phyloP scores from a whole-genome alignment of 2,113 vertebrate species.

The Dasyurus viverrinus region DNA sequence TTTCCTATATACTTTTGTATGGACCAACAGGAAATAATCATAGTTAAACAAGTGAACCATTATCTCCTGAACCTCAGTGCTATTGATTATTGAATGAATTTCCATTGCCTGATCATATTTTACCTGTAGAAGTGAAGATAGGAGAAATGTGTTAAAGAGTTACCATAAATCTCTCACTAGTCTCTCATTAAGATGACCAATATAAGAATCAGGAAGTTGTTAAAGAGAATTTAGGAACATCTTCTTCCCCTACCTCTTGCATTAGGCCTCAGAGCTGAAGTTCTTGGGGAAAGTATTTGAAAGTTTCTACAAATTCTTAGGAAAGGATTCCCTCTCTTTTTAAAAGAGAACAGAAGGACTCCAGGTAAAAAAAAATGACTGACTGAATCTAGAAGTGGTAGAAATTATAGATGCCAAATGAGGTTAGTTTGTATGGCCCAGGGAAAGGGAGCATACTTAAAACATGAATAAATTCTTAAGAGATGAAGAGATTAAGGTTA shows the following conservation, averaged over 20 bases:
- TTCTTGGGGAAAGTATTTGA: neutral
- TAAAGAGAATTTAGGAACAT: neutral
- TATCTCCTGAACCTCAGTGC: neutral
- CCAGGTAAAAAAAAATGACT: neutral
- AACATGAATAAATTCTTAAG: neutral
- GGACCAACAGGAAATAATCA: neutral
- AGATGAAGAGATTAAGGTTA: too few relatives aligned
- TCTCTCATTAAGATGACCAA: neutral
- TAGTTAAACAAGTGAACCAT: neutral
- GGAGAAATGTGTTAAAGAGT: neutral
- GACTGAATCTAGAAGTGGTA: neutral
- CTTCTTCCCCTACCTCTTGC: neutral
- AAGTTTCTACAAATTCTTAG: neutral
- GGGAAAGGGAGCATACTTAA: neutral
- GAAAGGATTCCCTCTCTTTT: neutral
- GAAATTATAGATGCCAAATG: neutral
- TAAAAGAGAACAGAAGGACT: neutral
- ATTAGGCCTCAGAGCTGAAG: neutral
- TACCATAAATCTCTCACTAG: neutral
- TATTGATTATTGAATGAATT: neutral
- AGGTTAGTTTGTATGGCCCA: neutral
- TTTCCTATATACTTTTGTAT: neutral
- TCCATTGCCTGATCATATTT: neutral
- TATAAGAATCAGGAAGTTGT: neutral
- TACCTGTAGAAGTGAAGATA: neutral